These are phyloP conservation scores for Palythoa grandis DNA, from an alignment of 92 coral and sea anemone genomes.

Conservation along the genomic window DNA sequence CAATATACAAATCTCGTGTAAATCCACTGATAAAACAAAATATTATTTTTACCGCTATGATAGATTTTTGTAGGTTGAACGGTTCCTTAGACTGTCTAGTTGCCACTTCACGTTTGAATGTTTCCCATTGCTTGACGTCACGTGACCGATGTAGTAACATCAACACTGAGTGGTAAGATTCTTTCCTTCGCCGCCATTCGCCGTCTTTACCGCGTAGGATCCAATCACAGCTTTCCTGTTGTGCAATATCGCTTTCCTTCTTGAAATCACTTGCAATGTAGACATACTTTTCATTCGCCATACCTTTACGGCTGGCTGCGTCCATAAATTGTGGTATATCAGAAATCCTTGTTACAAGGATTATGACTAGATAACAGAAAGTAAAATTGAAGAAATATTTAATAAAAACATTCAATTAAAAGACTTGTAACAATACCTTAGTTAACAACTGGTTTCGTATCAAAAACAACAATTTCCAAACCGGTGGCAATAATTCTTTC, in stretches of 20 bases:
- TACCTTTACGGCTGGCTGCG: conserved; percentile 61
- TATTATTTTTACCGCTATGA: not conserved
- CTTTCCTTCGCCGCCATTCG: conserved; percentile 42
- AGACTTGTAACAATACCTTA: too few relatives aligned
- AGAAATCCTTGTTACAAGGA: conserved; percentile 59
- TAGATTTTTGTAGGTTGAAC: conserved; percentile 9
- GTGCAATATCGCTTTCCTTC: conserved; percentile 25
- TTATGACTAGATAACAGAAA: conserved; percentile 60
- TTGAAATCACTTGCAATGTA: conserved; percentile 72
- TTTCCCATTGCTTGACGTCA: conserved; percentile 58
- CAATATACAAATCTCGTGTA: not conserved
- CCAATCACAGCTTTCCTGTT: conserved; percentile 57
- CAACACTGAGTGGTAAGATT: conserved; percentile 75
- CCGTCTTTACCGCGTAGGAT: conserved; percentile 49
- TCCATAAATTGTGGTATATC: conserved; percentile 73
- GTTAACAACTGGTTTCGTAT: too few relatives aligned
- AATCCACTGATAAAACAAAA: not conserved
- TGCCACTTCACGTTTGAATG: conserved; percentile 57
- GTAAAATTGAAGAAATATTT: not conserved
- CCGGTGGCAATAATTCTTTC: too few relatives aligned
- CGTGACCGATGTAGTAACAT: conserved; percentile 70
- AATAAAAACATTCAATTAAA: too few relatives aligned
- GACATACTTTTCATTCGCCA: conserved; percentile 84
- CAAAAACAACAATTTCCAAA: too few relatives aligned
- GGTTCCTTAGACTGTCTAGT: conserved; percentile 43